These are phyloP conservation scores for Serranochromis macrocephalus DNA, from an alignment of 2,113 vertebrate genomes.

Conservation along the genomic window DNA sequence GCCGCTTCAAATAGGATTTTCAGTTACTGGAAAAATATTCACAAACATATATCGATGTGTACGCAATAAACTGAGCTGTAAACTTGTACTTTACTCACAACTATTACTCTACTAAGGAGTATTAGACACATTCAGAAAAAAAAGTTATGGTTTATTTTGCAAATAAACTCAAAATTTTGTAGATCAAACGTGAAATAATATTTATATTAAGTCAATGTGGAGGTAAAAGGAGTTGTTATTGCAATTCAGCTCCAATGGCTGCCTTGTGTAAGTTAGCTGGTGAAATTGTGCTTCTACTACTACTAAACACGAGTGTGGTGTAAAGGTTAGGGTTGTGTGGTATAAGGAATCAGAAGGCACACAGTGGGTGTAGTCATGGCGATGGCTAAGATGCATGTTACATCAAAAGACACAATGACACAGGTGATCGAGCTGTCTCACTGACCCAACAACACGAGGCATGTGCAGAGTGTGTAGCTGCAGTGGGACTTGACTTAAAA, in stretches of 20 bases:
- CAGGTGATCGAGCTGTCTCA: fast-evolving
- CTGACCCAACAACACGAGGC: background rate
- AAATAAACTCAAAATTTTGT: background rate
- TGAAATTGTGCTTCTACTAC: background rate
- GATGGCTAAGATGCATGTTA: background rate
- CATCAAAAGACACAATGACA: background rate
- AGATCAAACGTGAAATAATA: background rate
- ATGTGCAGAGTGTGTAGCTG: background rate
- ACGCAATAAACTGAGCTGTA: background rate
- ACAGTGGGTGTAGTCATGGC: fast-evolving
- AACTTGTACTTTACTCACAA: background rate
- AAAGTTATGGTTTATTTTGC: background rate
- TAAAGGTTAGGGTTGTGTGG: background rate
- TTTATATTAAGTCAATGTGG: background rate
- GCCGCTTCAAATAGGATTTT: fast-evolving
- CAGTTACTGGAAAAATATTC: background rate
- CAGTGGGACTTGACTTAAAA: background rate
- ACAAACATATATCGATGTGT: background rate
- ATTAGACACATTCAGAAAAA: background rate
- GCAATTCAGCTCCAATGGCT: fast-evolving
- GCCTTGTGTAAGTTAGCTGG: background rate
- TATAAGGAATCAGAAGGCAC: background rate
- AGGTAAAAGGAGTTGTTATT: background rate
- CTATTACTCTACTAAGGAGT: background rate
- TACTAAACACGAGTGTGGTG: background rate